Conservation (phyloP, 2,888 invertebrate genomes). For the Lasius platythorax region DNA sequence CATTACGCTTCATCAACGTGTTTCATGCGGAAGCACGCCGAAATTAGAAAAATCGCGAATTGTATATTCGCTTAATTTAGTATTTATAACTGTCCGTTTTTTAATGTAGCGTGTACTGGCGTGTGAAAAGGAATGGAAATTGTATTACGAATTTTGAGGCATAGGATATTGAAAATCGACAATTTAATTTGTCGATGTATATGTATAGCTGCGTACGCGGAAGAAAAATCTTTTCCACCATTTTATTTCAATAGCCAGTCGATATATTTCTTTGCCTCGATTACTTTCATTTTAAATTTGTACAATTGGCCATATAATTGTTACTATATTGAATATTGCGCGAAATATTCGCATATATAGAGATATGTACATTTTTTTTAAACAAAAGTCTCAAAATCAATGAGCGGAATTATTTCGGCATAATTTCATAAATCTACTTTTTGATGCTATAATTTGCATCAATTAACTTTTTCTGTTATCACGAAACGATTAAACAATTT, state of each 20-base stretch:
- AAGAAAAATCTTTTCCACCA: neutral
- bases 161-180: constrained; percentile 60
- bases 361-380: neutral
- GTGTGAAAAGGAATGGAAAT: constrained; percentile 51
- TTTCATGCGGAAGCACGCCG: neutral
- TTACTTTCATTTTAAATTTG: constrained; percentile 37
- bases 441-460: neutral
- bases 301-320: neutral
- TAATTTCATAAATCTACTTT: neutral
- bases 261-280: constrained; percentile 7
- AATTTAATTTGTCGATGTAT: constrained; percentile 53
- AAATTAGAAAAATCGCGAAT: constrained; percentile 26
- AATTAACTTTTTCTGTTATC: constrained; percentile 1
- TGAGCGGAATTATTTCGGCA: neutral
- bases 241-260: constrained; percentile 16
- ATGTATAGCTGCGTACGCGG: constrained; percentile 34
- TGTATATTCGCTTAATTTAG: constrained; percentile 30
- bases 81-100: constrained; percentile 1
- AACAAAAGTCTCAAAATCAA: neutral
- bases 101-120: neutral
- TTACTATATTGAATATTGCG: constrained; percentile 23
- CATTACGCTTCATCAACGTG: constrained; percentile 8
- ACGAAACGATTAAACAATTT: neutral
- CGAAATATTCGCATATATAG: constrained; percentile 2
- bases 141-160: constrained; percentile 37